Conservation (phyloP, 2,113 vertebrate species). For the Trematocara stigmaticum region DNA sequence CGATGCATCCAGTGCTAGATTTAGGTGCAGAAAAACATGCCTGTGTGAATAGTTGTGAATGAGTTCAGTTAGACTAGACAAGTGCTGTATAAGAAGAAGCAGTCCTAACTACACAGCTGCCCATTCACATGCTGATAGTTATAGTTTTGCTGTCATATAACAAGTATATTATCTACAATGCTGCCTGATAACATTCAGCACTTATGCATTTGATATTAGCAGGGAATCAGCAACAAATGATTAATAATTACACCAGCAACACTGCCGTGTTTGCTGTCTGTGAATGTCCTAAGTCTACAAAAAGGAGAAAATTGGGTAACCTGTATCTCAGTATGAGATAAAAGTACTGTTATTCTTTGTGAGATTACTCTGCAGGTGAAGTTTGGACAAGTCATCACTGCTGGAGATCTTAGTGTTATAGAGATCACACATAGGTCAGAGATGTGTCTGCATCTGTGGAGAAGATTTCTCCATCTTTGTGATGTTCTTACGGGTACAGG, state of each 20-base stretch:
- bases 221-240: background rate
- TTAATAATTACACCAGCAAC: background rate
- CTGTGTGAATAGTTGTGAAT: background rate
- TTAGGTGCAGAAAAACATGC: background rate
- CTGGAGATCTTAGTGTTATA: background rate
- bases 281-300: background rate
- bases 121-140: background rate
- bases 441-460: background rate
- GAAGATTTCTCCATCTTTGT: background rate
- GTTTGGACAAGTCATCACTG: background rate
- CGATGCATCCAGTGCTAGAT: background rate
- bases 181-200: background rate
- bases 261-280: background rate
- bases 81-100: background rate
- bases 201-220: background rate
- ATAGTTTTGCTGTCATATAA: background rate
- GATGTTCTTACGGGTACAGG: background rate
- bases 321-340: background rate
- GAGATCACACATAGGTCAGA: background rate
- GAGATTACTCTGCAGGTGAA: background rate
- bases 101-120: background rate
- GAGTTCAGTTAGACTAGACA: background rate
- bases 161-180: background rate
- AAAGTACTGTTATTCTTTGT: background rate
- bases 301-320: background rate